Conservation (phyloP, 1,140 invertebrate species). For the Trachelipus rathkii region DNA sequence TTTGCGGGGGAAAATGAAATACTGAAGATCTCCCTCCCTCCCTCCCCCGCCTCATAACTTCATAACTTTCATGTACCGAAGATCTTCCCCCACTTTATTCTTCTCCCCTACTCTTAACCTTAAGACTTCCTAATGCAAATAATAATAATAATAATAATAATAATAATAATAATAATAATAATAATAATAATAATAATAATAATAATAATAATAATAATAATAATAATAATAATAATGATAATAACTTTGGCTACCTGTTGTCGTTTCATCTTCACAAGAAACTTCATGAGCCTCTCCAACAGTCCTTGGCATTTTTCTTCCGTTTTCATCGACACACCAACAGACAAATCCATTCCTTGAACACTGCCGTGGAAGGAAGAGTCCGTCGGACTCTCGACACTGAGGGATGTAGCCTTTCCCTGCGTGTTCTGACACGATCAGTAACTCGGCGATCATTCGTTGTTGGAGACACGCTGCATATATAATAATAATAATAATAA, state of each 20-base stretch:
- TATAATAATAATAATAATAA: not conserved
- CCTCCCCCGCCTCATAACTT: no score
- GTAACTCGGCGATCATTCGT: constrained; percentile 67
- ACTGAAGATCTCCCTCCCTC: no score
- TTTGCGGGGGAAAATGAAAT: no score
- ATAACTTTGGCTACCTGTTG: no score
- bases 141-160: no score
- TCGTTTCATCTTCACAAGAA: constrained; percentile 54
- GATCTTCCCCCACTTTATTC: no score
- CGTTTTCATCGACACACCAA: constrained; percentile 73
- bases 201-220: no score
- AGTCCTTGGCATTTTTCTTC: constrained; percentile 68
- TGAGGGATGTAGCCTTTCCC: constrained; percentile 76
- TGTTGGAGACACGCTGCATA: constrained; percentile 64
- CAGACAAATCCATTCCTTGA: constrained; percentile 74
- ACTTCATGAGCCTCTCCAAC: constrained; percentile 70
- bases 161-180: no score
- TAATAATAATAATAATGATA: no score
- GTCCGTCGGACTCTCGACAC: constrained; percentile 61
- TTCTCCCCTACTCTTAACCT: no score
- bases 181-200: not conserved
- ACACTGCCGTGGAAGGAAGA: constrained; percentile 68
- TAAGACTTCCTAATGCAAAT: no score
- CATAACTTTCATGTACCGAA: no score
- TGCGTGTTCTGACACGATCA: constrained; percentile 69